Evolutionary conservation across 2,797 vertebrate genomes (phyloP).

Genomic region (Galaxias olidus): DNA sequence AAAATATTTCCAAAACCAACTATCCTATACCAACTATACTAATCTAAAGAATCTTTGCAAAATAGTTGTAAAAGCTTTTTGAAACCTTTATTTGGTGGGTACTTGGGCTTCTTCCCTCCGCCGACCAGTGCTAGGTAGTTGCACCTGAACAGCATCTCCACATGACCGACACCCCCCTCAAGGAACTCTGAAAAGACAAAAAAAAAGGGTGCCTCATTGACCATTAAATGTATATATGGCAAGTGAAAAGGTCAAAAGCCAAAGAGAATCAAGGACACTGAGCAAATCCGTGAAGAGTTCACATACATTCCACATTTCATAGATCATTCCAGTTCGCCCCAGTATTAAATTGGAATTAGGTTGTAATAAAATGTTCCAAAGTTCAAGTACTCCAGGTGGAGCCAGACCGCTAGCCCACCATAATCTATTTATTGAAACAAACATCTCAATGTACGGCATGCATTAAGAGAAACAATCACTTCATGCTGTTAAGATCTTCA

Average conservation of each 20-base stretch:
- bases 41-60: too few species aligned
- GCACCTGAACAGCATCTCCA: slow-evolving; percentile 98
- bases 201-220: slow-evolving; percentile 16
- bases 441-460: not conserved
- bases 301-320: not conserved
- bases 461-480: not conserved
- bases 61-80: not conserved
- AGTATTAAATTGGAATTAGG: too few species aligned
- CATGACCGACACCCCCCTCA: slow-evolving; percentile 94
- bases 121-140: slow-evolving; percentile 97
- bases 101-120: slow-evolving; percentile 97
- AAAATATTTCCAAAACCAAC: not conserved
- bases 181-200: slow-evolving; percentile 86
- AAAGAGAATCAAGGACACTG: slow-evolving; percentile 5
- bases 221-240: not conserved
- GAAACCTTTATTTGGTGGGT: slow-evolving; percentile 98
- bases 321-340: too few species aligned
- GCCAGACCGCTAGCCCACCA: not conserved
- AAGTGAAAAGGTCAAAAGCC: not conserved
- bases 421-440: not conserved
- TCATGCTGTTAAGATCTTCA: not conserved
- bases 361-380: too few species aligned
- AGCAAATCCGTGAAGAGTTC: not conserved
- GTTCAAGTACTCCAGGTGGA: too few species aligned
- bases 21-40: too few species aligned